Evolutionary conservation across 23 tunicate species (phyloP), one percentile per base, ranked within the genome.

Genomic region (Clavelina lepadiformis): DNA sequence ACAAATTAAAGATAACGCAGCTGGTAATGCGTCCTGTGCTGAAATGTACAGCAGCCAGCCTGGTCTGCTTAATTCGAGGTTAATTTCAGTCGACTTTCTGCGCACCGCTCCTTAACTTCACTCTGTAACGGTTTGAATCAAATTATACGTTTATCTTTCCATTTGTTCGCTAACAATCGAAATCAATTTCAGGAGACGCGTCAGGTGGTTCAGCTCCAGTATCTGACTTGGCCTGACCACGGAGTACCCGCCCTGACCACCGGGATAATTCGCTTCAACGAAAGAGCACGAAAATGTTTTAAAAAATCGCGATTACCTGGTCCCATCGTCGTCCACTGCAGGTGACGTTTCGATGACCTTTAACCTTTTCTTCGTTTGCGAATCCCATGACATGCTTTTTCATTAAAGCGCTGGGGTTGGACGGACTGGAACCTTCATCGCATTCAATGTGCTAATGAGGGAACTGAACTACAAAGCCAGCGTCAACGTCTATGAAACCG

Each of bases 241-340:
- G 67, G 79, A n/a, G 79, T 60, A 19, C 79, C 79, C 1, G 26
- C 1, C 11, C 38, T 36, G 31, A 73, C 79, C 5, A 56, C 69
- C 2, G 56, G 31, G 3, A 45, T 60, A 28, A 27, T 35, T 21
- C 52, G 69, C 28, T 41, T 73, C 19, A 35, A 73, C 35, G 54
- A 61, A 4, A 33, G 23, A 3, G 30, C 30, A 34, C 61, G 30
- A 56, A 33, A 34, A 7, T 19, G n/a, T 28, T 13, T 19, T 22
- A 2, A 13, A 2, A 56, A 73, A 36, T 56, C 49, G 45, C 46
- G 31, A 31, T n/a, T 47, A 31, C 23, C 34, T 34, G 29, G 35
- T 3, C 79, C 79, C 3, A 73, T 73, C 25, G 41, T 73, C 13
- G 79, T 73, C 28, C 79, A 73, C 2, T 73, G 79, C 79, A 73